A percentile compares a stretch with the other conserved stretches of the same genome.
Evolutionary conservation across 2,797 vertebrate genomes (phyloP).

Genomic region (Neosalanx taihuensis): DNA sequence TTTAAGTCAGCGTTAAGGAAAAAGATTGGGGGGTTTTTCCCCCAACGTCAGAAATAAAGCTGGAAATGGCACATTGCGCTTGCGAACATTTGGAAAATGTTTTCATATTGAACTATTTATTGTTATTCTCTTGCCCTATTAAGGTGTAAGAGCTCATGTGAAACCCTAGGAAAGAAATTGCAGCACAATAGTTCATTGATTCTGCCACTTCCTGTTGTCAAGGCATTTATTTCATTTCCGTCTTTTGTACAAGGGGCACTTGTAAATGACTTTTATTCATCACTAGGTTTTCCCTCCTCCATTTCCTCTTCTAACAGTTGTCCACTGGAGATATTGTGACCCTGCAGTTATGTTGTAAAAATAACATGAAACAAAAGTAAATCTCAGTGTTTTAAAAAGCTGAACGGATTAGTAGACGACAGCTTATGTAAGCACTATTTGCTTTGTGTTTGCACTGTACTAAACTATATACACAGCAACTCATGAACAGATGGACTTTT

Average conservation of each 20-base stretch:
- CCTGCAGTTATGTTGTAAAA: slow-evolving; percentile 3
- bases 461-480: slow-evolving; percentile 53
- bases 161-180: slow-evolving; percentile 38
- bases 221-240: slow-evolving; percentile 23
- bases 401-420: slow-evolving; percentile 42
- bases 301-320: slow-evolving; percentile 3
- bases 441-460: slow-evolving; percentile 28
- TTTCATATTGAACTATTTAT: slow-evolving; percentile 54
- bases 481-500: slow-evolving; percentile 65
- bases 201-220: slow-evolving; percentile 22
- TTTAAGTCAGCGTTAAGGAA: slow-evolving; percentile 14
- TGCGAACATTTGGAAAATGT: slow-evolving; percentile 45
- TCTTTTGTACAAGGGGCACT: slow-evolving; percentile 21
- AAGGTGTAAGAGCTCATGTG: slow-evolving; percentile 50
- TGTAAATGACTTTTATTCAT: slow-evolving; percentile 23
- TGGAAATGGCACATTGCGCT: not conserved
- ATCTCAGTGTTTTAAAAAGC: not conserved
- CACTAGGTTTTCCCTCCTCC: slow-evolving; percentile 9
- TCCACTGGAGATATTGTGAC: slow-evolving; percentile 12
- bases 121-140: slow-evolving; percentile 34
- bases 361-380: not conserved
- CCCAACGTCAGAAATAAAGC: not conserved
- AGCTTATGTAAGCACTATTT: slow-evolving; percentile 43
- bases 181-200: slow-evolving; percentile 52
- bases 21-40: not conserved